Conservation (phyloP, 2,888 invertebrate species). For the Proisotoma minuta region DNA sequence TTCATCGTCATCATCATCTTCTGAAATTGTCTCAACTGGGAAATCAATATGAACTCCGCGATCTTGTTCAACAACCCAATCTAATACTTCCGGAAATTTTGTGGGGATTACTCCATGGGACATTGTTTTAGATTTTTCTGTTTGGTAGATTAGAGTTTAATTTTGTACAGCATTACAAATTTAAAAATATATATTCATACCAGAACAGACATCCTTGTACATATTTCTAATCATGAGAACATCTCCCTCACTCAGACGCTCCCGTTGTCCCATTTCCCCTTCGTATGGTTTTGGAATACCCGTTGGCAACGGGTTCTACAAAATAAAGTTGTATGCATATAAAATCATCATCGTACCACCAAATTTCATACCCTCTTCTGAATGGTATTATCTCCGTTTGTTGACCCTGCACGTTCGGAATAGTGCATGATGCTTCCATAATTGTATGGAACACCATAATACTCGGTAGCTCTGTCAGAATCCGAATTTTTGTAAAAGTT, state of each 20-base stretch:
- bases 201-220: conserved; percentile 37
- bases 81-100: conserved; percentile 30
- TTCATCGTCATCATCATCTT: conserved; percentile 35
- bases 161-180: not conserved
- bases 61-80: conserved; percentile 27
- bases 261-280: conserved; percentile 41
- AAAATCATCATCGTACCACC: not conserved
- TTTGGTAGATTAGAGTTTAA: no score
- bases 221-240: conserved; percentile 39
- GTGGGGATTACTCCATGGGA: conserved; percentile 21
- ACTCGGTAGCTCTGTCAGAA: conserved; percentile 29
- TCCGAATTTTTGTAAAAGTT: conserved; percentile 41
- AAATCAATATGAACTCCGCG: conserved; percentile 23
- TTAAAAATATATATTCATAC: conserved; percentile 19
- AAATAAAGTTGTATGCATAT: not conserved
- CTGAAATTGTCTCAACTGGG: conserved; percentile 23
- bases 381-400: conserved; percentile 37
- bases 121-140: conserved; percentile 18
- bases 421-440: conserved; percentile 43
- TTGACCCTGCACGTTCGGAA: conserved; percentile 33
- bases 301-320: conserved; percentile 17
- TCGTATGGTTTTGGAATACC: conserved; percentile 31
- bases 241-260: conserved; percentile 38
- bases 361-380: conserved; percentile 21
- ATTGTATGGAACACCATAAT: conserved; percentile 41